Conservation (phyloP, 92 coral and sea anemone species). For the Micromussa lordhowensis region DNA sequence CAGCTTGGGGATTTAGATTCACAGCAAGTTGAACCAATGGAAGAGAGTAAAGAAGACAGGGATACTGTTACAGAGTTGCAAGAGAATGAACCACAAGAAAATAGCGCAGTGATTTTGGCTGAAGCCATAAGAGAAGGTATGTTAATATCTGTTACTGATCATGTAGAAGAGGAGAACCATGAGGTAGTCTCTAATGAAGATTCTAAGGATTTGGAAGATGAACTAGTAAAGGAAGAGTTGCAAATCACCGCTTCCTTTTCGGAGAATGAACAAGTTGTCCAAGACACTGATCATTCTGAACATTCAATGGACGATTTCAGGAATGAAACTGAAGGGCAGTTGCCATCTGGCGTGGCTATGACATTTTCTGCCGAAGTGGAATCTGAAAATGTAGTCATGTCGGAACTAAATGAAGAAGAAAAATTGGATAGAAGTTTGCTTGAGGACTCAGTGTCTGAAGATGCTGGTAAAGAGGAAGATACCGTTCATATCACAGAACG, state of each 20-base stretch:
- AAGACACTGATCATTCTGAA: conserved; percentile 1
- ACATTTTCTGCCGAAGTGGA: not conserved
- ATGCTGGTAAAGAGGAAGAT: not conserved
- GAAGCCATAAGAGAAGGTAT: conserved; percentile 26
- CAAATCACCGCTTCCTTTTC: not conserved
- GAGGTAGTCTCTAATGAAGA: not conserved
- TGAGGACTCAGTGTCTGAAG: not conserved
- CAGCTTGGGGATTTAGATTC: not conserved
- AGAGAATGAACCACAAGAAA: not conserved
- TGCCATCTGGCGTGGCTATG: no score
- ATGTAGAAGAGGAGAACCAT: not conserved
- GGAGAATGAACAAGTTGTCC: not conserved
- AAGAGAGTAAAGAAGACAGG: not conserved
- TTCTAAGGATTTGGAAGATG: not conserved
- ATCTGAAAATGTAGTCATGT: not conserved
- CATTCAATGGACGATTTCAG: not conserved
- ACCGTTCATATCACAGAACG: not conserved
- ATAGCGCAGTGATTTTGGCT: not conserved
- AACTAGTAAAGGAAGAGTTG: not conserved
- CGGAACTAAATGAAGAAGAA: not conserved
- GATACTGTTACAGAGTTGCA: not conserved
- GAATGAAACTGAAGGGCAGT: not conserved
- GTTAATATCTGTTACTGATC: conserved; percentile 22
- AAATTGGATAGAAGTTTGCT: not conserved
- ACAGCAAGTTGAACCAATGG: not conserved